Percentiles rank a stretch among this genome's conserved stretches.
These are phyloP conservation scores for Drosophila carrolli DNA, from an alignment of 1,140 invertebrate species.

Conservation along the genomic window DNA sequence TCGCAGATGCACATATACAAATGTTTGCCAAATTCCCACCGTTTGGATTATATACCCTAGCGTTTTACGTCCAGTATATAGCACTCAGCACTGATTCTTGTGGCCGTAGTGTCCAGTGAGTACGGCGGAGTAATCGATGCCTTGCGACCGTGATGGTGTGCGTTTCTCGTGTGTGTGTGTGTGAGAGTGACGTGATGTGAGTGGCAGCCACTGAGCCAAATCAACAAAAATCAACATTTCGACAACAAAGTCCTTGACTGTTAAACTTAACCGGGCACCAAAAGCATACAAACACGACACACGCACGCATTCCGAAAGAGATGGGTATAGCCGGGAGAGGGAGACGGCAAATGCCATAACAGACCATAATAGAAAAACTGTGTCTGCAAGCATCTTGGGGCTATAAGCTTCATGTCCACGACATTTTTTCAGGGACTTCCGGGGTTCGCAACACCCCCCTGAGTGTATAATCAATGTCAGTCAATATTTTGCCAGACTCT, in stretches of 20 bases:
- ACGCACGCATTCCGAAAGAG: slow-evolving; percentile 8
- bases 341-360: slow-evolving; percentile 60
- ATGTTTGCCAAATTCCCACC: too few relatives aligned
- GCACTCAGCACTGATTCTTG: neutral
- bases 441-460: neutral
- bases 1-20: too few relatives aligned
- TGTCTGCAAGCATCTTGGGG: slow-evolving; percentile 57
- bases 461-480: slow-evolving; percentile 71
- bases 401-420: slow-evolving; percentile 56
- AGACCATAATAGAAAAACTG: slow-evolving; percentile 75
- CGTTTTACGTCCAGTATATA: too few relatives aligned
- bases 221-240: slow-evolving; percentile 83
- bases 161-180: neutral
- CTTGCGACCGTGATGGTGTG: slow-evolving; percentile 23
- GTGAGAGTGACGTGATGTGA: slow-evolving; percentile 48
- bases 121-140: slow-evolving; percentile 32
- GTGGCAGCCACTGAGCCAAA: slow-evolving; percentile 80
- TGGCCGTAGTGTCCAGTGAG: slow-evolving; percentile 6
- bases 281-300: neutral
- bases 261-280: slow-evolving; percentile 76
- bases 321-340: neutral
- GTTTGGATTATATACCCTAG: too few relatives aligned
- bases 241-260: slow-evolving; percentile 82
- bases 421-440: slow-evolving; percentile 23
- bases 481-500: slow-evolving; percentile 72